These are phyloP conservation scores for Phoxinus phoxinus DNA, from an alignment of 2,113 vertebrate species.

Conservation along the genomic window DNA sequence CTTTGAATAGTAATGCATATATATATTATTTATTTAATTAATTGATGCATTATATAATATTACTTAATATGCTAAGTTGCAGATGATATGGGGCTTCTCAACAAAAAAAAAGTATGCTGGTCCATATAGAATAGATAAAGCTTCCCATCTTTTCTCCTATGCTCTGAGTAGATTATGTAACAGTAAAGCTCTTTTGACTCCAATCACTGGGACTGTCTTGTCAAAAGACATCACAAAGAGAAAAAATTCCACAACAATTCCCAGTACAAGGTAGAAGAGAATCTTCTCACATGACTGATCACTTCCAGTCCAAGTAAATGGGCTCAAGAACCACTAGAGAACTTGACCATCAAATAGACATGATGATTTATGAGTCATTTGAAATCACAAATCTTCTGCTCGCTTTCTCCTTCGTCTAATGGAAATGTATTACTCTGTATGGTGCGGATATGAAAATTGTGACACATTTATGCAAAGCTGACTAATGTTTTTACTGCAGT, in stretches of 20 bases:
- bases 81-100: background rate
- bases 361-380: background rate
- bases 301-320: slow-evolving; percentile 6
- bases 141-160: background rate
- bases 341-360: background rate
- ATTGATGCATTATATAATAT: background rate
- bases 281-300: slow-evolving; percentile 18
- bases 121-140: background rate
- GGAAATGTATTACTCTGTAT: background rate
- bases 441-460: background rate
- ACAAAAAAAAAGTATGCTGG: background rate
- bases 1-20: background rate
- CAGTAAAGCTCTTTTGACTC: slow-evolving; percentile 3
- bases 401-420: background rate
- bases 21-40: background rate
- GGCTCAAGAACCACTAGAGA: background rate
- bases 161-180: slow-evolving; percentile 28
- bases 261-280: background rate
- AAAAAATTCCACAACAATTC: background rate
- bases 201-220: slow-evolving; percentile 3
- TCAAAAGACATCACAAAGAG: slow-evolving; percentile 12
- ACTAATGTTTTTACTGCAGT: background rate
- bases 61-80: background rate
- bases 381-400: background rate
- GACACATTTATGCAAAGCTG: slow-evolving; percentile 16